Evolutionary conservation across 2,113 vertebrate genomes (phyloP).

Genomic region (Syrmaticus mikado): DNA sequence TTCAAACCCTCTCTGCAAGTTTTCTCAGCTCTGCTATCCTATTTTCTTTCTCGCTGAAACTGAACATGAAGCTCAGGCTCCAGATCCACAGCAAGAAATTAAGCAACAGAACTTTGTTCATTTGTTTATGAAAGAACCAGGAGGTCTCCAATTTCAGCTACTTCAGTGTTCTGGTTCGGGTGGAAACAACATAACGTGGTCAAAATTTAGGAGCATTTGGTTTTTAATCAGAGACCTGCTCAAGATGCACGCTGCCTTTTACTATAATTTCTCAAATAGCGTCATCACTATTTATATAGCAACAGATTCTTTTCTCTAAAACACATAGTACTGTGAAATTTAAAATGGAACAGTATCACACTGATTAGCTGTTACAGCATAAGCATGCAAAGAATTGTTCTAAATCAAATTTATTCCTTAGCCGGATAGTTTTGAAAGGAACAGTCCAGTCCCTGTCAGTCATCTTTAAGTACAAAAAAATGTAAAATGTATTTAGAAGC

Average conservation of each 20-base stretch:
- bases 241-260: not conserved
- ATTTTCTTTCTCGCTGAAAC: slow-evolving; percentile 11
- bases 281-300: not conserved
- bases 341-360: not conserved
- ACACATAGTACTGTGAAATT: not conserved
- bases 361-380: not conserved
- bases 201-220: not conserved
- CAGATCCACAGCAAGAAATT: slow-evolving; percentile 14
- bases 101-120: not conserved
- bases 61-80: slow-evolving; percentile 12
- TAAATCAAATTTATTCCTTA: not conserved
- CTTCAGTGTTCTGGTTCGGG: not conserved
- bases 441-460: not conserved
- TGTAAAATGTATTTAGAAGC: not conserved
- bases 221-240: not conserved
- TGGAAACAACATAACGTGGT: not conserved
- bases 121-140: slow-evolving; percentile 30
- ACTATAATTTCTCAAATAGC: not conserved
- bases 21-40: not conserved
- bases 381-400: not conserved
- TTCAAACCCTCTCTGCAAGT: not conserved
- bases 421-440: not conserved
- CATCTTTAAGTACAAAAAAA: not conserved
- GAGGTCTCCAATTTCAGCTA: slow-evolving; percentile 27
- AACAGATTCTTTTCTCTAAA: not conserved